Evolutionary conservation across 2,797 vertebrate species (phyloP).

Genomic region (Tamandua tetradactyla): DNA sequence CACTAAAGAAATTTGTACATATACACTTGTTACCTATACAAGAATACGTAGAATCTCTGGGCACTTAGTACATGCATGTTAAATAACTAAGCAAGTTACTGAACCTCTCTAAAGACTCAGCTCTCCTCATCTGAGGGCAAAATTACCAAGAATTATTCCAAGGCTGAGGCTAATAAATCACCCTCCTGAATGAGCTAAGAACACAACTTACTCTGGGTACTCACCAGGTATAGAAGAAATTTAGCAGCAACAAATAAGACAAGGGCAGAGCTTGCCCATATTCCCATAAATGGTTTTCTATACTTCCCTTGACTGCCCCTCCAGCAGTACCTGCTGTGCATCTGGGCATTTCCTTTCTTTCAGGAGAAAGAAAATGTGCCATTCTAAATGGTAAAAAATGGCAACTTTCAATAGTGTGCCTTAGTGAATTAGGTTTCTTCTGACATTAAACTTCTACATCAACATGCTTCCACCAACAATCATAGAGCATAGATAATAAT

Average conservation of each 20-base stretch:
- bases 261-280: not conserved
- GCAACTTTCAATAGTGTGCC: not conserved
- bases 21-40: not conserved
- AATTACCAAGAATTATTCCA: constrained; percentile 16
- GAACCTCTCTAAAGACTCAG: too few species aligned
- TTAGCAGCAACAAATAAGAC: not conserved
- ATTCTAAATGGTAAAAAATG: constrained; percentile 8
- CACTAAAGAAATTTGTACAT: not conserved
- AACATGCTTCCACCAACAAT: not conserved
- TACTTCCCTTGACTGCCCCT: not conserved
- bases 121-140: not conserved
- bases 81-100: too few species aligned
- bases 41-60: not conserved
- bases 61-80: constrained; percentile 48
- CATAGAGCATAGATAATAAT: not conserved
- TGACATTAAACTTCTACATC: not conserved
- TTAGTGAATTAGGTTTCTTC: not conserved
- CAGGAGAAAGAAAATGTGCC: not conserved
- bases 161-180: not conserved
- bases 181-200: constrained; percentile 1
- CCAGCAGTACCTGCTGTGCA: not conserved
- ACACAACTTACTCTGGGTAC: not conserved
- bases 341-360: not conserved
- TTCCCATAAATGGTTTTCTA: not conserved
- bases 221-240: not conserved